These are phyloP conservation scores for Tortricodes alternella DNA, from an alignment of 2,888 invertebrate species.

Conservation along the genomic window DNA sequence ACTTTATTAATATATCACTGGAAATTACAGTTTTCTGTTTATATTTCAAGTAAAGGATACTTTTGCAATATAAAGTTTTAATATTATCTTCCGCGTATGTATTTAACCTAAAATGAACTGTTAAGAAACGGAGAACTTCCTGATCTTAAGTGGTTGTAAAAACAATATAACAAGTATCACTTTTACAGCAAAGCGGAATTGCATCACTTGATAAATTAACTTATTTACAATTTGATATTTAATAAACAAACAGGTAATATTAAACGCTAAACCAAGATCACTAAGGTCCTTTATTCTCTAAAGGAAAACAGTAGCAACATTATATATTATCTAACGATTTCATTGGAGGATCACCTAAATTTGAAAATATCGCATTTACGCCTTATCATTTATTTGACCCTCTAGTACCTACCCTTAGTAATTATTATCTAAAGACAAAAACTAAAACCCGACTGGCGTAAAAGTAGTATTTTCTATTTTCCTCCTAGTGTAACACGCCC, in stretches of 20 bases:
- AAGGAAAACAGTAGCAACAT: too few species aligned
- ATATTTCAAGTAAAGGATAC: background rate
- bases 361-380: too few species aligned
- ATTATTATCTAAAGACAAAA: too few species aligned
- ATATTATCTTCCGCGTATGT: background rate
- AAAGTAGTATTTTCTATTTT: too few species aligned
- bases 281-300: background rate
- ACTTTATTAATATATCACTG: too few species aligned
- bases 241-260: background rate
- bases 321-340: too few species aligned
- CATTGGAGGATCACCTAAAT: too few species aligned
- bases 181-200: background rate
- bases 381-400: too few species aligned
- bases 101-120: slow-evolving; percentile 2
- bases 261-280: background rate
- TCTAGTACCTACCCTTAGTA: too few species aligned
- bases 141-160: background rate
- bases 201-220: background rate
- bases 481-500: too few species aligned
- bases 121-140: background rate
- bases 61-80: background rate
- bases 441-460: too few species aligned
- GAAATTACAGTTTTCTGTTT: too few species aligned
- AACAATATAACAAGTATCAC: background rate
- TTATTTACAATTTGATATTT: background rate